A percentile compares a stretch with the other conserved stretches of the same genome.
These are phyloP conservation scores for Perdita meconis DNA, from an alignment of 2,888 invertebrate genomes.

Conservation along the genomic window DNA sequence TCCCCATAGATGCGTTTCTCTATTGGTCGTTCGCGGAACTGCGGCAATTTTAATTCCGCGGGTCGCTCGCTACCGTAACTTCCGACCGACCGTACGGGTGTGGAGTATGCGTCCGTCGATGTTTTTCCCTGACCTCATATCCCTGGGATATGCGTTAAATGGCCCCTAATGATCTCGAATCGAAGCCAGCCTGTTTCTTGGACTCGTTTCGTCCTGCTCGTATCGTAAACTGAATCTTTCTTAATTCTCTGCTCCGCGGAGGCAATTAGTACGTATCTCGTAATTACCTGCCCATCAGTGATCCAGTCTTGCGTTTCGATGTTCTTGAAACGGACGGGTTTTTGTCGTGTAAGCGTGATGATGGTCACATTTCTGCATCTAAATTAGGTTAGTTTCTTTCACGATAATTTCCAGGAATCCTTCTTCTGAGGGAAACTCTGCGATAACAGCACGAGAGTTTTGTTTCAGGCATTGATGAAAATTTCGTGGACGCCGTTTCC, in stretches of 20 bases:
- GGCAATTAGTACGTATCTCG: slow-evolving; percentile 31
- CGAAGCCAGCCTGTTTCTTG: slow-evolving; percentile 4
- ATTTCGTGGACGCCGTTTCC: background rate
- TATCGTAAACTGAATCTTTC: slow-evolving; percentile 20
- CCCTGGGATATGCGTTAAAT: slow-evolving; percentile 15
- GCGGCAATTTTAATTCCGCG: slow-evolving; percentile 35
- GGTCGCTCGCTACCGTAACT: slow-evolving; percentile 19
- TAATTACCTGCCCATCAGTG: slow-evolving; percentile 20
- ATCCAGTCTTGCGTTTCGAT: background rate
- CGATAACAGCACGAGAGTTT: too few species aligned
- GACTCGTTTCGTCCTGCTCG: background rate
- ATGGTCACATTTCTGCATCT: too few species aligned
- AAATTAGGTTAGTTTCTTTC: background rate
- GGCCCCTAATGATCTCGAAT: slow-evolving; percentile 34
- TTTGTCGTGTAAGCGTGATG: background rate
- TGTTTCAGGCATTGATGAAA: too few species aligned
- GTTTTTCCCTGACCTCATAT: background rate
- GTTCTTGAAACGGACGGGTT: background rate
- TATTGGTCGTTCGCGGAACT: slow-evolving; percentile 36
- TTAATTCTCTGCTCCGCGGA: background rate
- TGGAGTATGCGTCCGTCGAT: slow-evolving; percentile 8
- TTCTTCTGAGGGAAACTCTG: too few species aligned
- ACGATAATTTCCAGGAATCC: too few species aligned
- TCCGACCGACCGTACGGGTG: background rate
- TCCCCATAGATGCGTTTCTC: slow-evolving; percentile 32